Percentiles rank a stretch among this genome's conserved stretches.
Evolutionary conservation across 2,888 invertebrate genomes (phyloP).

Genomic region (Amaurobius ferox): DNA sequence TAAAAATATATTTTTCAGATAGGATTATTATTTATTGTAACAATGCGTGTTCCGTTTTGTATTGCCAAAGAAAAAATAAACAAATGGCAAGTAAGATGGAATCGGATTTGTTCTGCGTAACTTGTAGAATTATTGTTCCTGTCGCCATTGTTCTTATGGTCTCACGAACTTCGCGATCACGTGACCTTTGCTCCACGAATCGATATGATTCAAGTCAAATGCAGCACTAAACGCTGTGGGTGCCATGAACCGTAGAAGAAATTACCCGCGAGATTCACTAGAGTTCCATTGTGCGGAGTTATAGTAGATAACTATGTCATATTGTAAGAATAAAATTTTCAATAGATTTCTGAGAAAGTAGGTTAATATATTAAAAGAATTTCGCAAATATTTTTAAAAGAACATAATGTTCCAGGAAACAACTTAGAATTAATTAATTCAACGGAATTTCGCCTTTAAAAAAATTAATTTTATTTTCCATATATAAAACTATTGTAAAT

Average conservation of each 20-base stretch:
- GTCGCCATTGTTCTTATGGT: slow-evolving; percentile 43
- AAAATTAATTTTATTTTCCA: no score
- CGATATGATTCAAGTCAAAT: slow-evolving; percentile 33
- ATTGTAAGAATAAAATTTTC: not conserved
- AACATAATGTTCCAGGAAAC: no score
- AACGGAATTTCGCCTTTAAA: no score
- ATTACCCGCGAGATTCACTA: not conserved
- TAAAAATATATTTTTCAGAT: not conserved
- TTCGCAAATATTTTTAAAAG: no score
- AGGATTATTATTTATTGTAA: slow-evolving; percentile 4
- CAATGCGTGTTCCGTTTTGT: slow-evolving; percentile 24
- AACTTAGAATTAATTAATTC: no score
- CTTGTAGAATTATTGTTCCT: slow-evolving; percentile 54
- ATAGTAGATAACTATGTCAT: not conserved
- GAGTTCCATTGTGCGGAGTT: slow-evolving; percentile 1
- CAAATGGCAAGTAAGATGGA: slow-evolving; percentile 20
- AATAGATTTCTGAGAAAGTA: not conserved
- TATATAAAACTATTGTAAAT: no score
- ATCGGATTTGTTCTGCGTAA: slow-evolving; percentile 49
- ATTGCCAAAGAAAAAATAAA: not conserved
- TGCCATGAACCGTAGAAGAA: slow-evolving; percentile 1
- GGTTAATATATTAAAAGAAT: not conserved
- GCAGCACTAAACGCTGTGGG: not conserved
- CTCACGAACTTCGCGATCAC: slow-evolving; percentile 50
- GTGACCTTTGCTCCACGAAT: slow-evolving; percentile 57